These are phyloP conservation scores for Amblyjoppa proteus DNA, from an alignment of 2,888 invertebrate species.

Conservation along the genomic window DNA sequence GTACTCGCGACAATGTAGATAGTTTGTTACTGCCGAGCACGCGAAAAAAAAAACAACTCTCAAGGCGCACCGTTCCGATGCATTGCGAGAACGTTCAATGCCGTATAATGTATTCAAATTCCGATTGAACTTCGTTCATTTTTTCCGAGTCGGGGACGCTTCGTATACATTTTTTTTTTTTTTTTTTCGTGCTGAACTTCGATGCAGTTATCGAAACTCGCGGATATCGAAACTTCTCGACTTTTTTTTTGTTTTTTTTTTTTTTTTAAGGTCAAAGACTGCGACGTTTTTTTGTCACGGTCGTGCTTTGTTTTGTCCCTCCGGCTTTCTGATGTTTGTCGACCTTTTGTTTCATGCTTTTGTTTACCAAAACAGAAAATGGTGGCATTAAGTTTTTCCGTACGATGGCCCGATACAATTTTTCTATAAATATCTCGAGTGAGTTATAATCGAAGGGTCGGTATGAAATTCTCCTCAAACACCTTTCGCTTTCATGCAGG, in stretches of 20 bases:
- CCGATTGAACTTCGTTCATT: constrained; percentile 33
- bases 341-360: neutral
- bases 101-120: constrained; percentile 29
- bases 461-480: neutral
- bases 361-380: neutral
- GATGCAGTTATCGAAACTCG: neutral
- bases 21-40: neutral
- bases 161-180: neutral
- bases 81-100: constrained; percentile 17
- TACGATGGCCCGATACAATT: neutral
- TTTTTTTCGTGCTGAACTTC: neutral
- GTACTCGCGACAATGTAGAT: neutral
- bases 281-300: neutral
- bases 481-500: neutral
- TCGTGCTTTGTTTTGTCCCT: neutral
- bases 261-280: neutral
- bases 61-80: neutral
- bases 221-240: neutral
- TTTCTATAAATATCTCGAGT: neutral
- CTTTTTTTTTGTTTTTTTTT: neutral
- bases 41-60: neutral
- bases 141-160: neutral
- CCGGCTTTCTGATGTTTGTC: neutral
- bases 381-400: neutral
- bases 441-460: neutral